These are phyloP conservation scores for Nomada lathburiana DNA, from an alignment of 2,888 invertebrate species.

Conservation along the genomic window DNA sequence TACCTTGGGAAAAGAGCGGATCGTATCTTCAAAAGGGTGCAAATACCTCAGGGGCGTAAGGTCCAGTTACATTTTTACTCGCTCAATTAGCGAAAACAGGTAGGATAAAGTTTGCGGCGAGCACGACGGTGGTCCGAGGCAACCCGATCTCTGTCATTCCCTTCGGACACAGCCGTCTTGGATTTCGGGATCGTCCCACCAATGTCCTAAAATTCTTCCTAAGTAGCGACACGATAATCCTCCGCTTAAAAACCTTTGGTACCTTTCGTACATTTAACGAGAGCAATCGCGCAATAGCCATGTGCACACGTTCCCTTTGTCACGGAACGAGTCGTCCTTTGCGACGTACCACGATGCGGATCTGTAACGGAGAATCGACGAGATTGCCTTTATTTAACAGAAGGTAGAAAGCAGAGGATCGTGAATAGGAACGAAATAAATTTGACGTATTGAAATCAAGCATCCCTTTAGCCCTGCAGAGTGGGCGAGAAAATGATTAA, in stretches of 20 bases:
- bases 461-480: no score
- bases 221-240: conserved; percentile 81
- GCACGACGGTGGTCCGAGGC: conserved; percentile 82
- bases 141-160: conserved; percentile 83
- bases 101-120: conserved; percentile 82
- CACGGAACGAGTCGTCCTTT: not conserved
- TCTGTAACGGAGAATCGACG: no score
- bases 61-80: conserved; percentile 84
- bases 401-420: no score
- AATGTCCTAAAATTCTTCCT: conserved; percentile 75
- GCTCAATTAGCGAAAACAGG: conserved; percentile 84
- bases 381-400: no score
- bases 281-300: conserved; percentile 17
- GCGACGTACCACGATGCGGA: not conserved
- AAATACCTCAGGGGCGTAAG: conserved; percentile 83
- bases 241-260: conserved; percentile 71
- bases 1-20: conserved; percentile 75
- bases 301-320: not conserved
- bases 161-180: conserved; percentile 77
- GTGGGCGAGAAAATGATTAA: no score
- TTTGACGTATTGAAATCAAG: no score
- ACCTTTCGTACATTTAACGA: conserved; percentile 48
- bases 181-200: conserved; percentile 80
- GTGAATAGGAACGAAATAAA: no score
- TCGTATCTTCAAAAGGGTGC: conserved; percentile 80